These are phyloP conservation scores for Archips xylosteana DNA, from an alignment of 2,888 invertebrate species.

Conservation along the genomic window DNA sequence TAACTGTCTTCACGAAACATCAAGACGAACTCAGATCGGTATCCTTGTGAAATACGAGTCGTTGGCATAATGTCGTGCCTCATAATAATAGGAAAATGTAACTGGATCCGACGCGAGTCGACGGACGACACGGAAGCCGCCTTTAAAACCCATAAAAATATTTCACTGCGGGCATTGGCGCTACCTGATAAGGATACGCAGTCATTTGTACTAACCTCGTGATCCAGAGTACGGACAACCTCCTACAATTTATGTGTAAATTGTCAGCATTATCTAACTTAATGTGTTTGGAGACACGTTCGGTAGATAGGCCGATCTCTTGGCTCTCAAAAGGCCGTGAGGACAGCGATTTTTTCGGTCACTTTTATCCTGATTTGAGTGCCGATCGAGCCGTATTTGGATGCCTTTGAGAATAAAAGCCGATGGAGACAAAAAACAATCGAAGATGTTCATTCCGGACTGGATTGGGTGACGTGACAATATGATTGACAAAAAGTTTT, in stretches of 20 bases:
- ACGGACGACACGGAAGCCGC: constrained; percentile 74
- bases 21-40: constrained; percentile 46
- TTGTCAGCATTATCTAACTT: constrained; percentile 57
- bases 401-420: constrained; percentile 53
- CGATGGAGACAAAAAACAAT: constrained; percentile 59
- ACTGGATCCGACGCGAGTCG: constrained; percentile 66
- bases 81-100: constrained; percentile 70
- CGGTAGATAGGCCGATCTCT: constrained; percentile 60
- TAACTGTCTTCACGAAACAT: constrained; percentile 40
- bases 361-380: constrained; percentile 50
- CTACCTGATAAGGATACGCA: constrained; percentile 83
- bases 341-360: constrained; percentile 55
- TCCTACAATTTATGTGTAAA: constrained; percentile 71
- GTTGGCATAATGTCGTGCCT: constrained; percentile 62
- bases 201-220: constrained; percentile 76
- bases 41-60: constrained; percentile 54
- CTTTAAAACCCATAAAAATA: constrained; percentile 78
- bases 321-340: constrained; percentile 47
- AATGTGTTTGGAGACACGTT: constrained; percentile 66
- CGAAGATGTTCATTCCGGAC: constrained; percentile 54
- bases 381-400: constrained; percentile 52
- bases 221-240: constrained; percentile 59
- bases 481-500: constrained; percentile 66
- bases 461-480: constrained; percentile 63
- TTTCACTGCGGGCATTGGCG: constrained; percentile 74